phyloP scores from a whole-genome alignment of 92 coral and sea anemone genomes.

The Parazoanthus swiftii region DNA sequence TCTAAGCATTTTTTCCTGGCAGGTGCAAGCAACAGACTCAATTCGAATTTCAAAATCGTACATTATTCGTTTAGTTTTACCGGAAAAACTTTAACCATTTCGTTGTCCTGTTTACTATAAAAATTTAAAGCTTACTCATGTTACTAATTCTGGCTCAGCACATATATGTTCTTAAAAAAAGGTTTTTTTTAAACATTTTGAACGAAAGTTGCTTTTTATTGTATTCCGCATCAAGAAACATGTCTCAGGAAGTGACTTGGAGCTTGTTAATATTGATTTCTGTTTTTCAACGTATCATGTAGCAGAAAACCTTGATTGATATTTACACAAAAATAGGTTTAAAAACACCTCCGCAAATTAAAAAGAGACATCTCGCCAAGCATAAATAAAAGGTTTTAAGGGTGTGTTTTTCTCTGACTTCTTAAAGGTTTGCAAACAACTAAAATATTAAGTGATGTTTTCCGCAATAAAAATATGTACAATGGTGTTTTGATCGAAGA shows the following conservation, averaged over 20 bases:
- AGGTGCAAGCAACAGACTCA: not conserved
- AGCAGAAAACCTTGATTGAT: not conserved
- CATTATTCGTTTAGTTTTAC: not conserved
- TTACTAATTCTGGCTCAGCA: not conserved
- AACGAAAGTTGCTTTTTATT: not conserved
- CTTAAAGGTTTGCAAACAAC: not conserved
- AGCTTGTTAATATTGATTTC: slow-evolving; percentile 11
- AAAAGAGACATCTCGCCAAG: not conserved
- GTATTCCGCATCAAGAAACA: not conserved
- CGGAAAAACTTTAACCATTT: not conserved
- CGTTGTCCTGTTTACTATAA: not conserved
- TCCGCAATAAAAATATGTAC: not conserved
- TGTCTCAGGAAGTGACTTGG: slow-evolving; percentile 18
- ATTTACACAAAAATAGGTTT: not conserved
- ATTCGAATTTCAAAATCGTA: not conserved
- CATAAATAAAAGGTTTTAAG: no score
- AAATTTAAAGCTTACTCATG: not conserved
- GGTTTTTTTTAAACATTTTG: not conserved
- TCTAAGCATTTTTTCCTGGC: not conserved
- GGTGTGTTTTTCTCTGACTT: not conserved
- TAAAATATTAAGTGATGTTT: not conserved
- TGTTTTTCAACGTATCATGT: not conserved
- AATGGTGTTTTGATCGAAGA: not conserved
- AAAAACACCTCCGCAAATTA: not conserved
- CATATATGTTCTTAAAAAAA: not conserved